Conservation (phyloP, 2,113 vertebrate species). For the Natator depressus region DNA sequence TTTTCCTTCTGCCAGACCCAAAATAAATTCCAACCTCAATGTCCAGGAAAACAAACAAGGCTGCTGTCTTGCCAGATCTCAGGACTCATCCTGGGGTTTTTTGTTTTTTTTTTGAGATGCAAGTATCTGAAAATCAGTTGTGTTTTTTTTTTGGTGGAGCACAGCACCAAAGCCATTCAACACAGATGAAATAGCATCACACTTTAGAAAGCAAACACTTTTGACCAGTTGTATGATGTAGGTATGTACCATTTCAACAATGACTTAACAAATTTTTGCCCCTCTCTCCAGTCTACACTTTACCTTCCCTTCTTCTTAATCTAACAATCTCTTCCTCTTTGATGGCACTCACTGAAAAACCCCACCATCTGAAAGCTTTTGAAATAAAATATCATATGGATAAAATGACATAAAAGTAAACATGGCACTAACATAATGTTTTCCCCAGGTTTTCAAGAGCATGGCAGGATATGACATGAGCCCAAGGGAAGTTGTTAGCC, state of each 20-base stretch:
- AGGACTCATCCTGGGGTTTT: not conserved
- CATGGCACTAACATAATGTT: not conserved
- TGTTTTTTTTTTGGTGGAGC: not conserved
- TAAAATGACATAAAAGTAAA: not conserved
- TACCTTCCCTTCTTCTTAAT: not conserved
- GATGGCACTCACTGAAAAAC: not conserved
- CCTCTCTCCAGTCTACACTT: not conserved
- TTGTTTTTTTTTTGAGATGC: not conserved
- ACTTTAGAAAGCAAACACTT: not conserved
- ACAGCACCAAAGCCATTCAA: not conserved
- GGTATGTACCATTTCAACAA: not conserved
- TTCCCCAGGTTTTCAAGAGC: not conserved
- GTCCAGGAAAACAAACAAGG: conserved; percentile 62
- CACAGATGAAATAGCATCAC: not conserved
- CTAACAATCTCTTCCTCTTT: not conserved
- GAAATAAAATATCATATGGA: not conserved
- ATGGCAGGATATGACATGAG: not conserved
- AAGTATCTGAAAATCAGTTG: conserved; percentile 3
- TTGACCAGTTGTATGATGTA: not conserved
- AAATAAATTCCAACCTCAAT: conserved; percentile 57
- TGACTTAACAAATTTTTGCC: not conserved
- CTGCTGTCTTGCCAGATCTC: conserved; percentile 45
- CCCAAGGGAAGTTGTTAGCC: not conserved
- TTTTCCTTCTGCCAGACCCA: conserved; percentile 54
- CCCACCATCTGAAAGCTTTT: not conserved